These are phyloP conservation scores for Datnioides undecimradiatus DNA, from an alignment of 2,113 vertebrate species.

Conservation along the genomic window DNA sequence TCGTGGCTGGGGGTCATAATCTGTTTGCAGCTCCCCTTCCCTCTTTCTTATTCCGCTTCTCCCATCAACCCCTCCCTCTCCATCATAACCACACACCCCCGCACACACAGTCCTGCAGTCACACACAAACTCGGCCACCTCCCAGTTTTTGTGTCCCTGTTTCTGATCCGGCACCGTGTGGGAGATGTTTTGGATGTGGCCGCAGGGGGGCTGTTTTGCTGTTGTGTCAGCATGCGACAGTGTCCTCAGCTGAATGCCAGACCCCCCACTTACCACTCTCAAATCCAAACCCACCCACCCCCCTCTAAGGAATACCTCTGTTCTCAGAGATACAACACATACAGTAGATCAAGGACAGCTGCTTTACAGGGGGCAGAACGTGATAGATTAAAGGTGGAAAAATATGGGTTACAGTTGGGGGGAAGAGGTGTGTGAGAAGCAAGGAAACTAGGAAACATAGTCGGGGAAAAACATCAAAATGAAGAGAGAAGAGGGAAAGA, in stretches of 20 bases:
- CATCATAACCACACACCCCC: conserved; percentile 4
- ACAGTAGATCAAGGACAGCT: background rate
- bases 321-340: background rate
- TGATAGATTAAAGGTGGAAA: background rate
- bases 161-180: conserved; percentile 36
- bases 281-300: background rate
- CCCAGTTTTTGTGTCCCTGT: background rate
- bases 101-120: background rate
- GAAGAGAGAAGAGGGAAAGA: background rate
- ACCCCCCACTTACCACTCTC: background rate
- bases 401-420: background rate
- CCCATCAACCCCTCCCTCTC: background rate
- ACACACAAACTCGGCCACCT: background rate
- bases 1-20: conserved; percentile 65
- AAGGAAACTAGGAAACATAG: background rate
- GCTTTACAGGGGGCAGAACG: background rate
- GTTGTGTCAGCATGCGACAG: conserved; percentile 37
- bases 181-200: conserved; percentile 40
- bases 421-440: background rate
- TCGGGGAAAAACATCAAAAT: background rate
- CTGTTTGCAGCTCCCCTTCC: conserved; percentile 29
- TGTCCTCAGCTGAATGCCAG: conserved; percentile 54
- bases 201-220: conserved; percentile 19
- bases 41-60: conserved; percentile 17
- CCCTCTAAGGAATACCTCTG: background rate